Evolutionary conservation across 1,140 invertebrate species (phyloP), one percentile per base, ranked within the genome.

Genomic region (Eubasilissa regina): DNA sequence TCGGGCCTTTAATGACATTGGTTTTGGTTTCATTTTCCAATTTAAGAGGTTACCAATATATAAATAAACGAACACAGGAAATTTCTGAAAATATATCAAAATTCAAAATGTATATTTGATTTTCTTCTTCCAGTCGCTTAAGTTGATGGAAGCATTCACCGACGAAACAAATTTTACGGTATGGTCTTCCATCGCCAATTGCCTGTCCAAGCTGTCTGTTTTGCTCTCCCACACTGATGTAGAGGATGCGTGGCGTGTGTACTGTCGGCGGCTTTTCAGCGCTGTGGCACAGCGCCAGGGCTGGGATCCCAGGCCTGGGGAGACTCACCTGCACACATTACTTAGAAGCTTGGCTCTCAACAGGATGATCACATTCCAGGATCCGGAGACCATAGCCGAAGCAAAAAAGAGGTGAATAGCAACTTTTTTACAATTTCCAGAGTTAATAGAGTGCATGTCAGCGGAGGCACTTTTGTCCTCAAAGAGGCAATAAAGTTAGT

Each of bases 111-210:
- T 21, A 88, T 44, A 48, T 47, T 48, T 10, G 1, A 3, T 72
- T 8, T 13, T 51, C 1, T 48, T 56, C 80, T 86, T 84, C 62
- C 85, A 89, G 88, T 89, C 90, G 0, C 81, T 92, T 10, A 91
- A 93, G 83, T 87, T 95, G 7, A 91, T 95, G 74, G 90, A 93
- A 81, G 94, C 96, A 0, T 98, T 95, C 86, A 90, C 91, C 70
- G 91, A 95, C 80, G 97, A 99, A 87, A 94, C 94, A n/a, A 95
- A 97, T 87, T 98, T 95, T 86, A 97, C 96, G 0, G 97, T 98
- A 0, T 98, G 97, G 97, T 94, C 92, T 0, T 95, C 94, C 11
- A 94, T 99, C 79, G 91, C 92, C n/a, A 94, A 93, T 84, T 94
- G 93, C 83, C 85, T 98, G 19, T 90, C 92, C 1, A 96, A 94